Conservation (phyloP, 1,140 invertebrate genomes). For the Bombus superbus region DNA sequence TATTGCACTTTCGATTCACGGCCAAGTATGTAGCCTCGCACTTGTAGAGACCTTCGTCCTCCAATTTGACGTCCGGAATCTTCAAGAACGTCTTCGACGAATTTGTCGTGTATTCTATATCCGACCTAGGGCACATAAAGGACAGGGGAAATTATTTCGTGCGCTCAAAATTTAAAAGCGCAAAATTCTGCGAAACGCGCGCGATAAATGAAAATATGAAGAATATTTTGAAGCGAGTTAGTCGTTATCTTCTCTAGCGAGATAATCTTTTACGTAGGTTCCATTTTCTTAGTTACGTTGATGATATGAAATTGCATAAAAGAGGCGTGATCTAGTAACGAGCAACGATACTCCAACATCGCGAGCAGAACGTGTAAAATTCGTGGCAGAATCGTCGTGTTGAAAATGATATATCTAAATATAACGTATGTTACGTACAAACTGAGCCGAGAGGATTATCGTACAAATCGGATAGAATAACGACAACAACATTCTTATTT, state of each 20-base stretch:
- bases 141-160: not conserved
- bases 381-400: not conserved
- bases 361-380: too few relatives aligned
- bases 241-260: too few relatives aligned
- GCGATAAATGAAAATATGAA: too few relatives aligned
- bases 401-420: not conserved
- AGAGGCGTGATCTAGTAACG: too few relatives aligned
- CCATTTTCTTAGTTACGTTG: too few relatives aligned
- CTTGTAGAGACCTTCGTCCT: conserved; percentile 92
- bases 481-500: conserved; percentile 17
- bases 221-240: too few relatives aligned
- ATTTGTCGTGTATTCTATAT: conserved; percentile 86
- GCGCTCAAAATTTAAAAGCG: too few relatives aligned
- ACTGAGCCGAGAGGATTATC: too few relatives aligned
- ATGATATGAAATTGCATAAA: too few relatives aligned
- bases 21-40: conserved; percentile 94
- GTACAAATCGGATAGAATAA: not conserved
- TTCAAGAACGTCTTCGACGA: conserved; percentile 86
- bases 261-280: too few relatives aligned
- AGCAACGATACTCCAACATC: too few relatives aligned
- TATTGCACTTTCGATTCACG: conserved; percentile 89
- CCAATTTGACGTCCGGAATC: conserved; percentile 86
- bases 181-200: too few relatives aligned
- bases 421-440: not conserved
- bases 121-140: conserved; percentile 84